These are phyloP conservation scores for Berghia stephanieae DNA, from an alignment of 1,140 invertebrate species.

Conservation along the genomic window DNA sequence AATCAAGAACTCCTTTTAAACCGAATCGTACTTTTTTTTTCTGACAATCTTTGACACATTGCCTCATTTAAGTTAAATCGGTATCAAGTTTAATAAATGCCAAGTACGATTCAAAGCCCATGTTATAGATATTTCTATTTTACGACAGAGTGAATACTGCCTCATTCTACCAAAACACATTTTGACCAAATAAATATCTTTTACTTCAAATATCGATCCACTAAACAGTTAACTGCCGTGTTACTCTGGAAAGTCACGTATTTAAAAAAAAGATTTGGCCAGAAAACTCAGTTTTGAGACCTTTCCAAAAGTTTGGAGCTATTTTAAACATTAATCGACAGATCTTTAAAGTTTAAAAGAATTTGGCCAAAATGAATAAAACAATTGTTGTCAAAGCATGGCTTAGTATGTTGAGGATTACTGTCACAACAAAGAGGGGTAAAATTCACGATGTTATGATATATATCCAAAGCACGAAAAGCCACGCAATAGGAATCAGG, in stretches of 20 bases:
- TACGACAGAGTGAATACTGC: background rate
- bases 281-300: too few relatives aligned
- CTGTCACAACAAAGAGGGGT: too few relatives aligned
- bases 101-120: background rate
- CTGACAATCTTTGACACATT: background rate
- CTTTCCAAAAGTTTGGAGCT: too few relatives aligned
- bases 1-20: background rate
- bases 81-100: background rate
- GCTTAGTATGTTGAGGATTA: too few relatives aligned
- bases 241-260: too few relatives aligned
- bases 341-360: background rate
- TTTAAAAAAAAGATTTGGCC: too few relatives aligned
- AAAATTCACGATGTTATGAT: too few relatives aligned
- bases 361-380: background rate
- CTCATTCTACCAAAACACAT: background rate
- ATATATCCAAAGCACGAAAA: too few relatives aligned
- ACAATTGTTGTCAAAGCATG: too few relatives aligned
- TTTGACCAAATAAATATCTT: background rate
- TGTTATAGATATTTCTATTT: background rate
- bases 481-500: too few relatives aligned
- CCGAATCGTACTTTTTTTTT: background rate
- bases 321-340: background rate
- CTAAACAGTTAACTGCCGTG: too few relatives aligned
- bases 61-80: background rate
- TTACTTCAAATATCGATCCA: too few relatives aligned